These are phyloP conservation scores for Gerris buenoi DNA, from an alignment of 1,140 invertebrate genomes.

Conservation along the genomic window DNA sequence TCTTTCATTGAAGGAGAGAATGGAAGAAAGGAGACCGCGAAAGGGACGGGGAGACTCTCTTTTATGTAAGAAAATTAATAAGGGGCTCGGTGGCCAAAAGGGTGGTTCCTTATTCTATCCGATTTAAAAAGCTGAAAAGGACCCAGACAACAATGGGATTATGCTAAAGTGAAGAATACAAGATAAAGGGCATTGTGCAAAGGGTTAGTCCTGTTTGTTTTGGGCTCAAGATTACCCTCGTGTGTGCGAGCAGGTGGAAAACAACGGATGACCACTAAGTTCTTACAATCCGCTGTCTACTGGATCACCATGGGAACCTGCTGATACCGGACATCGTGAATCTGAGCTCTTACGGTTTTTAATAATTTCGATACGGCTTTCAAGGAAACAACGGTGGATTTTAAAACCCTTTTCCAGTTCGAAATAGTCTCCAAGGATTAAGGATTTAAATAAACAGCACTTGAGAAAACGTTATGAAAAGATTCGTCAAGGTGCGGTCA, in stretches of 20 bases:
- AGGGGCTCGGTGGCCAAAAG: background rate
- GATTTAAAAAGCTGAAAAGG: background rate
- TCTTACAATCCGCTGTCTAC: too few species aligned
- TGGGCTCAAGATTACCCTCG: background rate
- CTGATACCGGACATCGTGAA: background rate
- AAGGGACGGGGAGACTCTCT: background rate
- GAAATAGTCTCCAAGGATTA: too few species aligned
- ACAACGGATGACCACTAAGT: background rate
- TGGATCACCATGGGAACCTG: background rate
- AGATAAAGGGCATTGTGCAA: background rate
- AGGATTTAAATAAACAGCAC: too few species aligned
- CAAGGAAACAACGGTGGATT: too few species aligned
- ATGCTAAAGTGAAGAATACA: background rate
- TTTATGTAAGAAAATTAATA: background rate
- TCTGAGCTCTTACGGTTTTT: background rate
- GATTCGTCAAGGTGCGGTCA: too few species aligned
- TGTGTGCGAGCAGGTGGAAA: background rate
- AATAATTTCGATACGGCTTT: background rate
- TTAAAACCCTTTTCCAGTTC: too few species aligned
- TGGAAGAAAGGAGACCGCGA: constrained; percentile 7
- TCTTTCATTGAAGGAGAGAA: constrained; percentile 2
- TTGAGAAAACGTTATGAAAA: too few species aligned
- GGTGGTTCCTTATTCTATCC: background rate
- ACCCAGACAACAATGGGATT: constrained; percentile 3
- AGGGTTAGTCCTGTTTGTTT: background rate